Percentiles rank a stretch among this genome's conserved stretches.
Conservation (phyloP, 2,888 invertebrate species). For the Andrena dorsata region DNA sequence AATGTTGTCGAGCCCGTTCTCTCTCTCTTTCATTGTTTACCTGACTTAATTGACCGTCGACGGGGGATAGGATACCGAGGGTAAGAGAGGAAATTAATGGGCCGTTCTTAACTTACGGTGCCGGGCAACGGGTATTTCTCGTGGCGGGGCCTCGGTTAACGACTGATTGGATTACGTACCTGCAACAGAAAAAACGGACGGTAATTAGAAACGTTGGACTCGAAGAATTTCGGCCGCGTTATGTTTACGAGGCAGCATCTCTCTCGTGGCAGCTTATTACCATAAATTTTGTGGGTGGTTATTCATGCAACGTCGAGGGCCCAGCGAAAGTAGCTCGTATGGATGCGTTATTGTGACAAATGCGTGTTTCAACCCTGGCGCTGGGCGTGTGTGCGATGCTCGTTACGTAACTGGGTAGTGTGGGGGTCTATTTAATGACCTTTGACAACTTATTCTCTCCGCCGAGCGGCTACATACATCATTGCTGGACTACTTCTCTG, state of each 20-base stretch:
- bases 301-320: slow-evolving; percentile 46
- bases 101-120: slow-evolving; percentile 58
- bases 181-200: slow-evolving; percentile 76
- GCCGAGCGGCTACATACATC: background rate
- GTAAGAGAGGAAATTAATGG: slow-evolving; percentile 44
- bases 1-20: background rate
- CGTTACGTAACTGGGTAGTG: slow-evolving; percentile 7
- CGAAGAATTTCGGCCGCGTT: slow-evolving; percentile 45
- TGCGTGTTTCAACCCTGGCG: slow-evolving; percentile 29
- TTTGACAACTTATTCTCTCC: background rate
- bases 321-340: slow-evolving; percentile 19
- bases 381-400: background rate
- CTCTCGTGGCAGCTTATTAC: slow-evolving; percentile 50
- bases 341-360: background rate
- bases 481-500: background rate
- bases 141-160: slow-evolving; percentile 9
- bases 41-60: slow-evolving; percentile 60
- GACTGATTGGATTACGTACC: slow-evolving; percentile 77
- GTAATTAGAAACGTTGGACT: slow-evolving; percentile 54
- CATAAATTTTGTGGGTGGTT: slow-evolving; percentile 60
- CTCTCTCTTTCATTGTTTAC: slow-evolving; percentile 57
- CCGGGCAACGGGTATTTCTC: background rate
- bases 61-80: slow-evolving; percentile 43
- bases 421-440: slow-evolving; percentile 11
- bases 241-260: slow-evolving; percentile 36